Evolutionary conservation across 2,113 vertebrate genomes (phyloP), one percentile per base, ranked within the genome.

Genomic region (Bettongia penicillata): DNA sequence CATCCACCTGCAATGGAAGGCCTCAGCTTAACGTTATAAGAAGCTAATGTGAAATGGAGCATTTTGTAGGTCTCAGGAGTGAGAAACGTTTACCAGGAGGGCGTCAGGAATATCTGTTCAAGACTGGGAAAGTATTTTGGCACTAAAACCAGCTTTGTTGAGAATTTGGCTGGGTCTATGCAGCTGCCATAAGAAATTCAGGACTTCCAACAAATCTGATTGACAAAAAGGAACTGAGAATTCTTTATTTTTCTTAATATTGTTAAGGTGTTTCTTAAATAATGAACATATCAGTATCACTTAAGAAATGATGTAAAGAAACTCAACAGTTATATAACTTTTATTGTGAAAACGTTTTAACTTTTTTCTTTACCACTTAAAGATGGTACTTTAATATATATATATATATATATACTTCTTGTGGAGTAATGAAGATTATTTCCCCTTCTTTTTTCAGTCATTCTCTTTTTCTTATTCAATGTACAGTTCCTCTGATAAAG

Each of bases 1-100:
- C 99, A 95, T 99, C 99, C 99, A 99, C 99, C 99, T 99, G 99
- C 96, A 98, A 98, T 98, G 98, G 98, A 99, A 99, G 98, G 97
- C 98, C 98, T 98, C 97, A 98, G 96, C 98, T 99, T 98, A 99
- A 98, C 97, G 98, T 96, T 96, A 96, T 91, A 98, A 96, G 94
- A 98, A 98, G 97, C 97, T 98, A 97, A 16, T 98, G 91, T 96
- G 94, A 96, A 95, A 97, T 28, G 91, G 95, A 95, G 97, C n/a
- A 97, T 48, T 52, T 97, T 47, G 96, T 92, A 92, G n/a, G 94
- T 98, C 91, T 96, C 95, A 47, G 2, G 96, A 96, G 96, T 90
- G 49, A 94, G 94, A 49, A 91, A 53, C 84, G 50, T 77, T 55
- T 8, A n/a, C 52, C 53, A 57, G 24, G 12, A 68, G 14, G 61